Conservation (phyloP, 1,140 invertebrate genomes). For the Tetramorium parvispinum region DNA sequence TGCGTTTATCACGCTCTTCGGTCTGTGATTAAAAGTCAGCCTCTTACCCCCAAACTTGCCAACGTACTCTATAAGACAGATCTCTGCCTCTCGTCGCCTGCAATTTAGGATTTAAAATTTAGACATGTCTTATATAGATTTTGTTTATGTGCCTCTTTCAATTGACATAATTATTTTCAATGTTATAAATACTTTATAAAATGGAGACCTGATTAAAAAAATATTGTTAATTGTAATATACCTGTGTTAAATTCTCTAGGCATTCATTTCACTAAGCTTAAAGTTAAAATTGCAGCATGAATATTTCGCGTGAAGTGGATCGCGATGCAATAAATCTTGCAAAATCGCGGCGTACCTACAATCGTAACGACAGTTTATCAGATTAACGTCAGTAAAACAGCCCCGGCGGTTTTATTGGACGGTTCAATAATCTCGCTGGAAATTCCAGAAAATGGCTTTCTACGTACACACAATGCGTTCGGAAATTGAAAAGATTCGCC, state of each 20-base stretch:
- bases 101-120: conserved; percentile 24
- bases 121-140: not conserved
- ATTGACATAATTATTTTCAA: not conserved
- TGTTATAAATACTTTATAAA: not conserved
- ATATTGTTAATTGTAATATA: not conserved
- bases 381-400: conserved; percentile 1
- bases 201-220: not conserved
- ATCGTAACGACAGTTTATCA: conserved; percentile 14
- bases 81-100: not conserved
- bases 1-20: not conserved
- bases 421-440: conserved; percentile 42
- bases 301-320: not conserved
- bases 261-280: not conserved
- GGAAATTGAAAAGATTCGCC: conserved; percentile 46
- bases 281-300: not conserved
- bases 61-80: not conserved
- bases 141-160: not conserved
- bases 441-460: conserved; percentile 36
- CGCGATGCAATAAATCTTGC: conserved; percentile 4
- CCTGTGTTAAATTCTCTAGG: not conserved
- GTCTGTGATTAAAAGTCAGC: conserved; percentile 27
- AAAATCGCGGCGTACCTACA: not conserved
- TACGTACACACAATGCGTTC: conserved; percentile 40
- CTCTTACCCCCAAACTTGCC: conserved; percentile 1
- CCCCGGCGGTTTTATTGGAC: not conserved